Base-by-base conservation (phyloP, 2,888 invertebrate species). In the Ichneumoninae sp. region DNA sequence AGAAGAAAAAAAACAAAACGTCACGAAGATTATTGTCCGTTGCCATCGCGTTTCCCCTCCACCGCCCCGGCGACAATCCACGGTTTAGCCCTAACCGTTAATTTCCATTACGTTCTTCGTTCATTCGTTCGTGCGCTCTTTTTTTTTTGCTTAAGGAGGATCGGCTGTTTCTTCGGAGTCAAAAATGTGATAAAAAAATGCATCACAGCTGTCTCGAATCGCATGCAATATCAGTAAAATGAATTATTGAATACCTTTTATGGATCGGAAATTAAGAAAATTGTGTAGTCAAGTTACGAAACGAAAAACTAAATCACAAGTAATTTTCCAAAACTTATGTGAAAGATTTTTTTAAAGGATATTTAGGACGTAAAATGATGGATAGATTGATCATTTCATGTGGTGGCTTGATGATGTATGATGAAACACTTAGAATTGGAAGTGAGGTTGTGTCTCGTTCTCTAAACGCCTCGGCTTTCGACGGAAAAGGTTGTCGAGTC, bases 1-100 rank as follows among this genome's bases (percentile, higher is more conserved):
- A 76, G 76, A 68, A 85, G 76, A 80, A 60, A 44, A 63, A 63
- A 63, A 63, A 33, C 16, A 6, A 26, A 57, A 80, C 76, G 30
- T 66, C 5, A 79, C 40, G 71, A 80, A 83, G 76, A 85, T 83
- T 85, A 75, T 82, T 71, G 79, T 80, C 60, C 54, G 52, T 68
- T 66, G 74, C 44, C 40, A 33, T 33, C 60, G 44, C 33, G 10
- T n/a, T 40, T 10, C 19, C 36, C 6, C 47, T 4, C 22, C 36
- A 5, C 52, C 26, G 0, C 5, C 36, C 33, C 57, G 60, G 40
- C 30, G 47, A 44, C 78, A 33, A 70, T 63, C 57, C 75, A 52
- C 63, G 19, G 52, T 77, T 50, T 47, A 69, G 40, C 30, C 44
- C 84, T 70, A 81, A 84, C 84, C 77, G 65, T 70, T 74, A 77